Conservation (phyloP, 2,888 invertebrate genomes). For the Amblyjoppa proteus region DNA sequence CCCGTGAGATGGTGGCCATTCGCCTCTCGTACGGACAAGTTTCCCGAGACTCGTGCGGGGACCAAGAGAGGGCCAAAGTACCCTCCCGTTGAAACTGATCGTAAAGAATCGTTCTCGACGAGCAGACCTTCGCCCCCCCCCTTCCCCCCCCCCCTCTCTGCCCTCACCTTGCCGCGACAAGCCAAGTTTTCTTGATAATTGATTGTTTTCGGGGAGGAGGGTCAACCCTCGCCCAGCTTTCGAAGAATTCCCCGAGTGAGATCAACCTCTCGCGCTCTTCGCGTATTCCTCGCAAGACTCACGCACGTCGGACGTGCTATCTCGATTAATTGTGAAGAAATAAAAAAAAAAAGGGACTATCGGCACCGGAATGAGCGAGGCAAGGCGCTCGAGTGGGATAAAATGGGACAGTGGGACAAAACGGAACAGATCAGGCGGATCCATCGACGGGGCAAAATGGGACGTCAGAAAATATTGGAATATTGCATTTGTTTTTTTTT, state of each 20-base stretch:
- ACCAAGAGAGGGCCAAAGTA: conserved; percentile 73
- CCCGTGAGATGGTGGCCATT: conserved; percentile 13
- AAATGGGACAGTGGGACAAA: conserved; percentile 7
- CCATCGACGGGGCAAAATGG: no score
- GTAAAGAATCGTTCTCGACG: conserved; percentile 75
- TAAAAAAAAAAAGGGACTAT: background rate
- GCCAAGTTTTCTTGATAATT: conserved; percentile 81
- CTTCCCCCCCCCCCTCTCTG: background rate
- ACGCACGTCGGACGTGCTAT: conserved; percentile 18
- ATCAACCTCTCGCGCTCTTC: conserved; percentile 13
- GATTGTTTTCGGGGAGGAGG: conserved; percentile 80
- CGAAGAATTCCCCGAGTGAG: conserved; percentile 8
- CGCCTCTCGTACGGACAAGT: conserved; percentile 75
- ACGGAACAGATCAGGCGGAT: background rate
- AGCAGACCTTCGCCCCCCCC: conserved; percentile 55
- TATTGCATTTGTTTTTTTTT: no score
- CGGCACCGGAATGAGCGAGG: conserved; percentile 1
- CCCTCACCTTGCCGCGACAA: conserved; percentile 59
- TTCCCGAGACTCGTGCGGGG: conserved; percentile 71
- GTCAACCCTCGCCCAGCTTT: conserved; percentile 34
- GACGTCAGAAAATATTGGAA: no score
- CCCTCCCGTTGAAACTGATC: conserved; percentile 78
- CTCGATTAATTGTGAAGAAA: conserved; percentile 23
- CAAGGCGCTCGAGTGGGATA: conserved; percentile 56
- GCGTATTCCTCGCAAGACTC: conserved; percentile 31